Percentiles rank a stretch among this genome's conserved stretches.
These are phyloP conservation scores for Dynastes grantii DNA, from an alignment of 2,888 invertebrate genomes.

Conservation along the genomic window DNA sequence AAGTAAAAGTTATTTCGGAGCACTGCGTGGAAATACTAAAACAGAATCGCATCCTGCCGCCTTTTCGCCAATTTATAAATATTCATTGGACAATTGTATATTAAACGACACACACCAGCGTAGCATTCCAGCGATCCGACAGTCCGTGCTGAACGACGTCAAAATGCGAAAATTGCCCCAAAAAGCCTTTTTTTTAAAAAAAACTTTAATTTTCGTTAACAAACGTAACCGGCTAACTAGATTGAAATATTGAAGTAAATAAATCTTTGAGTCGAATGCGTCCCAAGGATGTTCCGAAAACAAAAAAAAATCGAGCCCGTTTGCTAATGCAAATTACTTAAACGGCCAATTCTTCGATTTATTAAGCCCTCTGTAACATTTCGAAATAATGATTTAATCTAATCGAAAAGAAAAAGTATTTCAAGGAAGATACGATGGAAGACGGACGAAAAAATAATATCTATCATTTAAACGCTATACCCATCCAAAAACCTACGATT, in stretches of 20 bases:
- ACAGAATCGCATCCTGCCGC: conserved; percentile 3
- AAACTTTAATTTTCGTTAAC: no score
- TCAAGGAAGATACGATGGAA: neutral
- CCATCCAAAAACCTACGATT: conserved; percentile 1
- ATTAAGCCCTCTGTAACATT: conserved; percentile 2
- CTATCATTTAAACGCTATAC: conserved; percentile 38
- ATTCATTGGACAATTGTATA: conserved; percentile 44
- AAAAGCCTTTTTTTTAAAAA: no score
- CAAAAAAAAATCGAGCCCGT: neutral
- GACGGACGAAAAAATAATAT: conserved; percentile 27
- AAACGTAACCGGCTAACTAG: conserved; percentile 4
- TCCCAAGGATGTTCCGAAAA: neutral
- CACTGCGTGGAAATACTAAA: conserved; percentile 14
- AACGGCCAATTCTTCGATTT: conserved; percentile 20
- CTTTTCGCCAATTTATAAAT: conserved; percentile 40
- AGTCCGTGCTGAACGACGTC: no score
- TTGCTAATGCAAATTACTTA: conserved; percentile 21
- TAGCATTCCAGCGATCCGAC: neutral
- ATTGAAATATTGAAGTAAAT: conserved; percentile 5
- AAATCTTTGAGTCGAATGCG: neutral
- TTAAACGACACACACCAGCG: conserved; percentile 28
- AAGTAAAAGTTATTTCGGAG: conserved; percentile 33
- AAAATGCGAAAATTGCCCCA: neutral
- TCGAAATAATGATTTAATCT: conserved; percentile 34
- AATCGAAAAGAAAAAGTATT: neutral